These are phyloP conservation scores for Camponotus fellah DNA, from an alignment of 2,888 invertebrate species.

Conservation along the genomic window DNA sequence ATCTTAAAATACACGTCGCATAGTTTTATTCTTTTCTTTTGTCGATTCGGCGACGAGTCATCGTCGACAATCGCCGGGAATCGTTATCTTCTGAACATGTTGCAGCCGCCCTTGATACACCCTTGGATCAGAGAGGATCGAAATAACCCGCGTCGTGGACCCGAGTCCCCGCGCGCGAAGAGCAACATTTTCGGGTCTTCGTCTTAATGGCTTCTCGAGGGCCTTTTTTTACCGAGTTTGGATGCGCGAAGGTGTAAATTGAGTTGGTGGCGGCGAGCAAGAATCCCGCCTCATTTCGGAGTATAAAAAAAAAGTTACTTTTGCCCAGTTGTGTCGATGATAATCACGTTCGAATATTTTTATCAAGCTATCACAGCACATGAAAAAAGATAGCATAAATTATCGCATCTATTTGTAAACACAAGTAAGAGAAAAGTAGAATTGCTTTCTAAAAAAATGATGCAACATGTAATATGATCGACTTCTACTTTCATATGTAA, in stretches of 20 bases:
- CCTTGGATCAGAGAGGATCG: slow-evolving; percentile 10
- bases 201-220: slow-evolving; percentile 45
- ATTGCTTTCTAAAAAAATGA: neutral
- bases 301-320: slow-evolving; percentile 7
- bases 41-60: slow-evolving; percentile 30
- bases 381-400: neutral
- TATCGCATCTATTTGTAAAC: neutral
- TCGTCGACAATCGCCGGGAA: slow-evolving; percentile 12
- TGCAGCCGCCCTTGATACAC: slow-evolving; percentile 35
- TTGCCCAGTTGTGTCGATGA: slow-evolving; percentile 26
- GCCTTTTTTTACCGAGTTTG: slow-evolving; percentile 42
- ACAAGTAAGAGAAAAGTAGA: neutral
- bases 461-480: neutral
- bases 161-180: slow-evolving; percentile 28
- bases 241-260: slow-evolving; percentile 51
- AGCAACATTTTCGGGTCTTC: slow-evolving; percentile 46
- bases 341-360: slow-evolving; percentile 15
- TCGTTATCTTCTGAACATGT: slow-evolving; percentile 27
- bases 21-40: slow-evolving; percentile 8
- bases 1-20: slow-evolving; percentile 16
- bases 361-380: neutral
- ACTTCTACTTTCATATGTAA: neutral
- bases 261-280: slow-evolving; percentile 14
- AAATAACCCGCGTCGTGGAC: slow-evolving; percentile 36
- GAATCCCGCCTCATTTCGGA: neutral